Evolutionary conservation across 2,797 vertebrate genomes (phyloP), one percentile per base, ranked within the genome.

Genomic region (Hyperoplus immaculatus): DNA sequence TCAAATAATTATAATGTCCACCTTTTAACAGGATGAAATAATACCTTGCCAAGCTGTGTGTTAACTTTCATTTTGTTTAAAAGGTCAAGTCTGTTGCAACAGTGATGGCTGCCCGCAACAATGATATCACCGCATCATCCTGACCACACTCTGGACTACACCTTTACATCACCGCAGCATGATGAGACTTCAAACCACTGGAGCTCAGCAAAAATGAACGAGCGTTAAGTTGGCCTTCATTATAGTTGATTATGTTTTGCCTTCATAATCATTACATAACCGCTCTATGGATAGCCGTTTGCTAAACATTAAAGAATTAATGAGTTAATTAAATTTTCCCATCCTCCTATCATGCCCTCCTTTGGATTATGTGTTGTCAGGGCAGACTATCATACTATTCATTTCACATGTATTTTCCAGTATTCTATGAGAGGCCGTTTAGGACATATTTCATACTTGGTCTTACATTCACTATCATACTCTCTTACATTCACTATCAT

Each of bases 371-470:
- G 41, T 60, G 58, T 29, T 67, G 55, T 80, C 76, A 73, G 61
- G 36, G 57, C 46, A 75, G 47, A 58, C 58, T 69, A 68, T 78
- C 57, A 69, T 54, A 8, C 6, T 46, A 74, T 62, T 58, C n/a
- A 68, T 54, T 81, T 63, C 2, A 14, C 57, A n/a, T 4, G 46
- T 60, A 51, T 53, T 72, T 59, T 61, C 13, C 16, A n/a, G 14
- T 75, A 29, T 61, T 69, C 72, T 49, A n/a, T n/a, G n/a, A n/a
- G n/a, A n/a, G n/a, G n/a, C n/a, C n/a, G n/a, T n/a, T n/a, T n/a
- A n/a, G n/a, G n/a, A n/a, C n/a, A n/a, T n/a, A n/a, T n/a, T n/a
- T n/a, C n/a, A n/a, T n/a, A n/a, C n/a, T n/a, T n/a, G n/a, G n/a
- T n/a, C n/a, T n/a, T n/a, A n/a, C n/a, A n/a, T n/a, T n/a, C n/a